phyloP scores from a whole-genome alignment of 2,797 vertebrate species.

The Rallus crepitans region DNA sequence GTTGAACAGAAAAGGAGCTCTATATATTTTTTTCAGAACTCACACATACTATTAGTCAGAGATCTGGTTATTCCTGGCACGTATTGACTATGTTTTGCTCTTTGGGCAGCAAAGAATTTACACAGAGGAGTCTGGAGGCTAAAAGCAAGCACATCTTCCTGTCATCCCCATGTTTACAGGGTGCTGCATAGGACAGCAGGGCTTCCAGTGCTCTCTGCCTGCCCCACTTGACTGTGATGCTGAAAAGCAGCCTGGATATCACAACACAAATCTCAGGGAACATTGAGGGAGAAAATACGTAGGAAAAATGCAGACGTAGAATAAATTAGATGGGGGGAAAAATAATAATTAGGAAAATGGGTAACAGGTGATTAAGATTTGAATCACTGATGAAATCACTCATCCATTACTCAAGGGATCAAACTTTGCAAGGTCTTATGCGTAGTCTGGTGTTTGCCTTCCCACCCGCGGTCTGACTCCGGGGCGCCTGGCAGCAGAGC shows the following conservation, averaged over 20 bases:
- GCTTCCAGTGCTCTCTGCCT: neutral
- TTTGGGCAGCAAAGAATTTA: neutral
- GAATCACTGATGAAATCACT: neutral
- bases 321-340: neutral
- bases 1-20: neutral
- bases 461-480: neutral
- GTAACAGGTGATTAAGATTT: neutral
- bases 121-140: neutral
- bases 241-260: neutral
- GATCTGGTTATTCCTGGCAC: neutral
- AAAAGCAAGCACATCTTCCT: neutral
- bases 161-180: neutral
- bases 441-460: neutral
- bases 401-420: neutral
- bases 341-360: neutral
- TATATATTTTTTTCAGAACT: neutral
- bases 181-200: neutral
- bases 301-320: neutral
- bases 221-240: neutral
- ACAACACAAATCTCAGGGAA: neutral
- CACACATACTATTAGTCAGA: neutral
- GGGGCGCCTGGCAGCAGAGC: neutral
- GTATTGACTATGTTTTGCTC: neutral
- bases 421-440: neutral
- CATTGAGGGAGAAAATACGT: rapidly evolving